Evolutionary conservation across 2,797 vertebrate species (phyloP).

Genomic region (Morelia viridis): DNA sequence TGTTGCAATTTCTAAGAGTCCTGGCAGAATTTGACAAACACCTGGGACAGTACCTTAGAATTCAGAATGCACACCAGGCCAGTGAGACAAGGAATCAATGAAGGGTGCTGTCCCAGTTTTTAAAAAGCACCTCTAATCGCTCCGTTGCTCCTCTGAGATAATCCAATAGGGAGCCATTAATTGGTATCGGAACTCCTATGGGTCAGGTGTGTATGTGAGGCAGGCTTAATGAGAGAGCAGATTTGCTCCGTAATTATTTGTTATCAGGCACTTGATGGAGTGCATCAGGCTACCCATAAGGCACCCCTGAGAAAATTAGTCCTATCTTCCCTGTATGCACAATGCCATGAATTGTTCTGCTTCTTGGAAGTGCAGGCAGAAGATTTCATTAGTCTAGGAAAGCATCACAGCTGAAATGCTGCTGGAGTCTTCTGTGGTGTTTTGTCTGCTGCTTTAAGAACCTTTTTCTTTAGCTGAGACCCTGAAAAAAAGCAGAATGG

Average conservation of each 20-base stretch:
- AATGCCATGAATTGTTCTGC: not conserved
- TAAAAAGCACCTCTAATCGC: not conserved
- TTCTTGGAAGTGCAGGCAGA: not conserved
- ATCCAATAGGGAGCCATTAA: not conserved
- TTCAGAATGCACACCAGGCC: not conserved
- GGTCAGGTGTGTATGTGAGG: not conserved
- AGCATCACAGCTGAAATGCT: not conserved
- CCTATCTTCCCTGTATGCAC: not conserved
- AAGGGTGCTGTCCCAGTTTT: not conserved
- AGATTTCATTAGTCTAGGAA: not conserved
- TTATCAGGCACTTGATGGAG: no score
- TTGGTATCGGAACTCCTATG: not conserved
- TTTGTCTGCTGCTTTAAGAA: constrained; percentile 9
- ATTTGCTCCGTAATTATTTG: not conserved
- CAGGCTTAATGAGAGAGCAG: not conserved
- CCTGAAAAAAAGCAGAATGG: constrained; percentile 1
- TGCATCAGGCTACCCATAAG: not conserved
- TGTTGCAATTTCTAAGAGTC: not conserved
- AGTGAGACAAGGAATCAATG: not conserved
- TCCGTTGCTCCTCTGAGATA: not conserved
- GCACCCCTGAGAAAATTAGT: no score
- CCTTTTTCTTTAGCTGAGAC: constrained; percentile 33
- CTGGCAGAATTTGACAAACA: not conserved
- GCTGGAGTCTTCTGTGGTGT: not conserved
- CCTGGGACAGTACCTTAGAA: not conserved